These are phyloP conservation scores for Lasioglossum oenotherae DNA, from an alignment of 2,888 invertebrate species.

Conservation along the genomic window DNA sequence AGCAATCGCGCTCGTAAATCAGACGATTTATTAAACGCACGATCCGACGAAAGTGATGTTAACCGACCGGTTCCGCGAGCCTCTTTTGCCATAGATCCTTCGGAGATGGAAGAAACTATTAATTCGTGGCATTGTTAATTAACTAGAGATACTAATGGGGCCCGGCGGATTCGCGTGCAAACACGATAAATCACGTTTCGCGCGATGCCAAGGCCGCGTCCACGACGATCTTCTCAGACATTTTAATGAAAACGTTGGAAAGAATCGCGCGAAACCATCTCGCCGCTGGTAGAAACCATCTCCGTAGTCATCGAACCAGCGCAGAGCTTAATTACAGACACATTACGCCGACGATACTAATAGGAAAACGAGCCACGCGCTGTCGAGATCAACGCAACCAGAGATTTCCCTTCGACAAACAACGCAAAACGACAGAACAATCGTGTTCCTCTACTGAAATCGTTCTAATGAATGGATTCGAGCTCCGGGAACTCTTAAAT, in stretches of 20 bases:
- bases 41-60: not conserved
- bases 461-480: conserved; percentile 19
- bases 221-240: conserved; percentile 17
- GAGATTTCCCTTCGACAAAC: conserved; percentile 19
- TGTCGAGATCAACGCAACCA: not conserved
- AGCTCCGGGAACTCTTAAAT: not conserved
- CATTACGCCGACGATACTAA: not conserved
- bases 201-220: conserved; percentile 14
- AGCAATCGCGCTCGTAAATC: not conserved
- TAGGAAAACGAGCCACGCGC: not conserved
- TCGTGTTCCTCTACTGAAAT: conserved; percentile 17
- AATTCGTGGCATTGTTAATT: conserved; percentile 37
- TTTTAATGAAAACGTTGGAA: conserved; percentile 56
- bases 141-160: conserved; percentile 33
- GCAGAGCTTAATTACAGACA: conserved; percentile 41
- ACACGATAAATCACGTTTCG: conserved; percentile 52
- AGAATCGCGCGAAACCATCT: conserved; percentile 56
- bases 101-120: conserved; percentile 6
- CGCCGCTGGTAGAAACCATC: not conserved
- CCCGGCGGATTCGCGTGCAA: conserved; percentile 28
- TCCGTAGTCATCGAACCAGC: conserved; percentile 23
- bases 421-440: not conserved
- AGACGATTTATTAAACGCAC: not conserved
- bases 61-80: not conserved
- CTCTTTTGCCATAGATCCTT: not conserved